Base-by-base conservation (phyloP, 2,797 vertebrate species). In the Argentina silus region DNA sequence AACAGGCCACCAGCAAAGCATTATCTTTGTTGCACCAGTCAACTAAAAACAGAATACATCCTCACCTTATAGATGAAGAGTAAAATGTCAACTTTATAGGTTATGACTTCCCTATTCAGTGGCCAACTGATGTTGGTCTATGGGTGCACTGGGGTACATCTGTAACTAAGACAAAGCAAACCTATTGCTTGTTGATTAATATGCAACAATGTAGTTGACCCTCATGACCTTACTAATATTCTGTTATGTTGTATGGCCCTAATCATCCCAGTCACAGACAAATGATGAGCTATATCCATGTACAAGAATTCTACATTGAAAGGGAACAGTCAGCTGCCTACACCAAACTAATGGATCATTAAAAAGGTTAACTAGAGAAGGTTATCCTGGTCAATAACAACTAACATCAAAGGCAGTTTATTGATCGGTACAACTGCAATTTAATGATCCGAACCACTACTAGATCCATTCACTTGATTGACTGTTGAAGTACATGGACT, bases 401-500 rank as follows among this genome's bases (percentile, higher is more conserved):
- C 45, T 73, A 9, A 59, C 70, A 65, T 51, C 7, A 79, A 69
- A 67, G 76, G 1, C 69, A 65, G 19, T 14, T 67, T 36, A 36
- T 80, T 79, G 51, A 45, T 27, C 66, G 67, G 70, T 47, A 75
- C 61, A 71, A 44, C 63, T 76, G 72, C 50, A 42, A 43, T 76
- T 57, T 51, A 1, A 6, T 15, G n/a, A n/a, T n/a, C 12, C n/a
- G 50, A 51, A 51, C n/a, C 50, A n/a, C 50, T 15, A 51, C 48
- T 15, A 53, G 15, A n/a, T 53, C 17, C 51, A 53, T 17, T 15
- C 51, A 6, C 51, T 53, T 53, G 15, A 53, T 15, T n/a, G 51
- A 53, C 51, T 17, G 12, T 48, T 9, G 7, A 12, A n/a, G 50
- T 53, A 53, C 27, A 36, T 36, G 27, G 27, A 36, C 27, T 36